Evolutionary conservation across 2,113 vertebrate genomes (phyloP).

Genomic region (Rhinogobius similis): DNA sequence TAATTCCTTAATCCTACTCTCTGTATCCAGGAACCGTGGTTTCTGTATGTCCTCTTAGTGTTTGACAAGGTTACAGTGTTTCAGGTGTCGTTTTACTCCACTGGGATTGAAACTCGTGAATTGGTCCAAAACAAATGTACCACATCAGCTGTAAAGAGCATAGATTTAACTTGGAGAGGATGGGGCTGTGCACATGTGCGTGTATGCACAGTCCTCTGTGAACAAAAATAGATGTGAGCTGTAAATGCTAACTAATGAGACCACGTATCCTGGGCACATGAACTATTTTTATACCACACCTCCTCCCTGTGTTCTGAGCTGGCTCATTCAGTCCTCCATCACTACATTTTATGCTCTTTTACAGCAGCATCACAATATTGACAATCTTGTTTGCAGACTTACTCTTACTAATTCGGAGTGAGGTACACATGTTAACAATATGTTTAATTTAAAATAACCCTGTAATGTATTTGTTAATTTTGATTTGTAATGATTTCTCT

Average conservation of each 20-base stretch:
- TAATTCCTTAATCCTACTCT: slow-evolving; percentile 75
- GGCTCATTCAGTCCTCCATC: slow-evolving; percentile 26
- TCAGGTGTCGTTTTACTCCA: background rate
- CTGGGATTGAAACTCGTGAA: background rate
- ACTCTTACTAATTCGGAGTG: background rate
- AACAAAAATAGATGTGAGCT: slow-evolving; percentile 62
- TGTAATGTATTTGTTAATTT: slow-evolving; percentile 26
- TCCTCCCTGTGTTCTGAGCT: slow-evolving; percentile 37
- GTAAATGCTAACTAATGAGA: slow-evolving; percentile 66
- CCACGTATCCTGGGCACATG: slow-evolving; percentile 54
- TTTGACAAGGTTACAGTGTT: slow-evolving; percentile 14
- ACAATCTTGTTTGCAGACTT: slow-evolving; percentile 6
- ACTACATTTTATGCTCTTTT: slow-evolving; percentile 21
- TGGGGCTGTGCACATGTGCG: slow-evolving; percentile 41
- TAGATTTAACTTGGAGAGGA: background rate
- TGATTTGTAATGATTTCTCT: background rate
- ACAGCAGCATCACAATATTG: slow-evolving; percentile 10
- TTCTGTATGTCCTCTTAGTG: slow-evolving; percentile 49
- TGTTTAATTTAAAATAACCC: background rate
- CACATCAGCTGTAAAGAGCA: background rate
- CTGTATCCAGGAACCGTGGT: slow-evolving; percentile 65
- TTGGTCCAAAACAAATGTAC: slow-evolving; percentile 1
- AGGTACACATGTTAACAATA: background rate
- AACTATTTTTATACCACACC: slow-evolving; percentile 66
- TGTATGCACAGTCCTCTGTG: slow-evolving; percentile 26